phyloP scores from a whole-genome alignment of 2,113 vertebrate genomes.

The Oceanodroma tethys region DNA sequence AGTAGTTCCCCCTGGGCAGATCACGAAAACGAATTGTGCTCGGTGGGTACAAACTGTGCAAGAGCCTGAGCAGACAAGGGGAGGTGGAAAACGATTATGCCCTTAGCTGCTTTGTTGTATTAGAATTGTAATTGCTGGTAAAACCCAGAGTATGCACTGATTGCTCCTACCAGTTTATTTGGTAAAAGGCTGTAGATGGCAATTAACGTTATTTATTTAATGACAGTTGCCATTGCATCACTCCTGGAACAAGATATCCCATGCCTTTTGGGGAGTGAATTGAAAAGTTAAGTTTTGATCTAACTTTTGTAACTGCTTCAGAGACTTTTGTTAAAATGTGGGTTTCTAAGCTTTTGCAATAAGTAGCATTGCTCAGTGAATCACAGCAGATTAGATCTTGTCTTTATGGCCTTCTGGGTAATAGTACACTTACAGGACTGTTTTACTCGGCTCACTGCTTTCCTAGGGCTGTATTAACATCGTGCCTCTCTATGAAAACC shows the following conservation, averaged over 20 bases:
- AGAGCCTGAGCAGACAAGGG: not conserved
- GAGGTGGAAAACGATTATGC: not conserved
- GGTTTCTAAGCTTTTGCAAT: not conserved
- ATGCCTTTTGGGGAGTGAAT: not conserved
- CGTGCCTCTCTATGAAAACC: not conserved
- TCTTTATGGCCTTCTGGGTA: conserved; percentile 6
- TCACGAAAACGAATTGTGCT: not conserved
- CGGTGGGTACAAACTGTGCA: not conserved
- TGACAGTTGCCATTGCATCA: not conserved
- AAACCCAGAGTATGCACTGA: not conserved
- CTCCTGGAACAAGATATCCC: not conserved
- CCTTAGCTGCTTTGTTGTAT: not conserved
- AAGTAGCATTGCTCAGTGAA: not conserved
- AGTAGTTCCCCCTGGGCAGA: not conserved
- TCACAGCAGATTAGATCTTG: conserved; percentile 29
- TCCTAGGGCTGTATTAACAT: not conserved
- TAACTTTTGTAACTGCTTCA: not conserved
- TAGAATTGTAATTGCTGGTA: not conserved
- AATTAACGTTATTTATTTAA: not conserved
- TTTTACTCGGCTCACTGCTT: not conserved
- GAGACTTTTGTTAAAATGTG: not conserved
- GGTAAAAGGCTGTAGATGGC: not conserved
- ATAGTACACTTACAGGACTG: not conserved
- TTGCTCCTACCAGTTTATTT: not conserved
- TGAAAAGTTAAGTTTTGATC: not conserved